phyloP scores from a whole-genome alignment of 1,140 invertebrate genomes.

The Araneus ventricosus region DNA sequence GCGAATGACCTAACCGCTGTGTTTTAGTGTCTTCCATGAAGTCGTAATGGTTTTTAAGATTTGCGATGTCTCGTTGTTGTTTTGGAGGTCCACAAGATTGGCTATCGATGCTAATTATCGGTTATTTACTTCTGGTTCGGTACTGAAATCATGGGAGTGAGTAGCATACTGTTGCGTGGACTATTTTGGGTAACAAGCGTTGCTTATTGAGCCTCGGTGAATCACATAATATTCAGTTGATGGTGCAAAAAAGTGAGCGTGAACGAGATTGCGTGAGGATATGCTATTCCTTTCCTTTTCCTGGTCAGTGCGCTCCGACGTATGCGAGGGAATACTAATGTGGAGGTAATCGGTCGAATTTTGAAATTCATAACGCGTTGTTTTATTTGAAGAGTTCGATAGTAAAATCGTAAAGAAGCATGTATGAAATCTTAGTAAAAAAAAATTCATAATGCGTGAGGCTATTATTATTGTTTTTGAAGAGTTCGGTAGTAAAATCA shows the following conservation, averaged over 20 bases:
- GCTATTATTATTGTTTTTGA: too few species aligned
- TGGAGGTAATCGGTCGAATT: neutral
- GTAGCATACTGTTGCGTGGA: neutral
- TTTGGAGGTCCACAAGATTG: neutral
- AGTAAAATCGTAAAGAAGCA: neutral
- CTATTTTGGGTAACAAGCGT: conserved; percentile 32
- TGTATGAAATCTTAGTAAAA: neutral
- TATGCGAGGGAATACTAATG: neutral
- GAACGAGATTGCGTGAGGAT: conserved; percentile 18
- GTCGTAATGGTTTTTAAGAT: conserved; percentile 24
- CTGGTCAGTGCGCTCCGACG: conserved; percentile 34
- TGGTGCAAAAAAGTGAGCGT: conserved; percentile 46
- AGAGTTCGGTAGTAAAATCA: too few species aligned
- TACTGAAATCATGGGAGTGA: neutral
- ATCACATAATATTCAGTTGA: conserved; percentile 7
- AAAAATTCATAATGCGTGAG: too few species aligned
- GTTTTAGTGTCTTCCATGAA: neutral
- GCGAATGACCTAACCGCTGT: conserved; percentile 4
- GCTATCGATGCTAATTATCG: neutral
- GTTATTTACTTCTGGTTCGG: neutral
- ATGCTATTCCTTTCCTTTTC: conserved; percentile 32
- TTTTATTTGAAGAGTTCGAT: neutral
- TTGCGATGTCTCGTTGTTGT: neutral
- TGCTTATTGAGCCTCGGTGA: conserved; percentile 20
- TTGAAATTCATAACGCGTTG: neutral